Conservation (phyloP, 2,113 vertebrate genomes). For the Eulemur macaco region DNA sequence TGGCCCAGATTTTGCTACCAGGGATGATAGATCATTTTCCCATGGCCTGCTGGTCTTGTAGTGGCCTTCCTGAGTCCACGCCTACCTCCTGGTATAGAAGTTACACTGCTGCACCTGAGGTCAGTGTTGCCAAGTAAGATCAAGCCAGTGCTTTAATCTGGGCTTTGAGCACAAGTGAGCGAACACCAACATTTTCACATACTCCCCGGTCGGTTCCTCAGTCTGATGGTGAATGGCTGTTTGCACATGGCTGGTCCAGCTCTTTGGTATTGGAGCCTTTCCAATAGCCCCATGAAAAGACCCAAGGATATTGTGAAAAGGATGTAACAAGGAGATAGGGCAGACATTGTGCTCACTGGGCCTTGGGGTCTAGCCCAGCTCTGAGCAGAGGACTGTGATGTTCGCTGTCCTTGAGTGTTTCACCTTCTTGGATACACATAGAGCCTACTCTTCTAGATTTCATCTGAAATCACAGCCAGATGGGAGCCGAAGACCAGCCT, state of each 20-base stretch:
- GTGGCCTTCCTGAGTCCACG: not conserved
- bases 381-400: not conserved
- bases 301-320: not conserved
- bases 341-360: not conserved
- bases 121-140: not conserved
- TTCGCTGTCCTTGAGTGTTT: not conserved
- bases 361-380: not conserved
- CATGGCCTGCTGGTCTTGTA: not conserved
- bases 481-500: slow-evolving; percentile 21
- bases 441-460: not conserved
- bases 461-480: slow-evolving; percentile 11
- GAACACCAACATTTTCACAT: not conserved
- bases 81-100: not conserved
- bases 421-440: not conserved
- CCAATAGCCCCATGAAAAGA: not conserved
- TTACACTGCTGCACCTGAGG: not conserved
- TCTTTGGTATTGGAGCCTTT: not conserved
- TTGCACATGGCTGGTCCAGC: not conserved
- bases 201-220: not conserved
- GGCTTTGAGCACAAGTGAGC: not conserved
- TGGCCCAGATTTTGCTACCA: not conserved
- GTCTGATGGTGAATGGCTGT: not conserved
- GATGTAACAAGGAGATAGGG: not conserved
- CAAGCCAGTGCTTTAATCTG: not conserved
- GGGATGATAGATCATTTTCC: not conserved